Evolutionary conservation across 2,888 invertebrate genomes (phyloP), one percentile per base, ranked within the genome.

Genomic region (Dendrolimus houi): DNA sequence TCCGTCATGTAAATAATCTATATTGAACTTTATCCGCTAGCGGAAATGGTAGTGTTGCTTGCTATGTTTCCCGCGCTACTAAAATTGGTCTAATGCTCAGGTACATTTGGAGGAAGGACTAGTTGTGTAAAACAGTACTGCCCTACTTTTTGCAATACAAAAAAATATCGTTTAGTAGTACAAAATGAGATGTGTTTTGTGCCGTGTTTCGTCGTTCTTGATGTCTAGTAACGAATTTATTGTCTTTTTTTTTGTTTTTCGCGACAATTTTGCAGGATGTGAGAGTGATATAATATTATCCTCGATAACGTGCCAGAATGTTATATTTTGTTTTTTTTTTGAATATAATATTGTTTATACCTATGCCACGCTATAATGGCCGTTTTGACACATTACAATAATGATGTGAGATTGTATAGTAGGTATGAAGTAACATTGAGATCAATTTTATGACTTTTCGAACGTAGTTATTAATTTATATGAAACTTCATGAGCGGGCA

Each of bases 291-390:
- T 73, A 29, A 29, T 29, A 72, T 74, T 80, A 80, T 82, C 85
- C 83, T 80, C 73, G 71, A 79, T 77, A 79, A 86, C 79, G 89
- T 90, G 89, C 89, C 89, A 90, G 87, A 88, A 84, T 83, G 76
- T 85, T 81, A 71, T 80, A 81, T 83, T 79, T 80, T 84, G 77
- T 87, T 81, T 79, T 81, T 29, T 29, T 81, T 79, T 74, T 69
- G 75, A 77, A 77, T 82, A 79, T 79, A 74, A 29, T 29, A 6
- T 29, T 29, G 29, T 29, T 29, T 29, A 29, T 29, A 29, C 29
- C 29, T 6, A 6, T 6, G 29, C 29, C 29, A 29, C 29, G 29
- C 29, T 29, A 29, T 29, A 29, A 6, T 29, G 29, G 29, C 29
- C 29, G 29, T 29, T 29, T 29, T 29, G 29, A 29, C 29, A 29